Conservation (phyloP, 2,888 invertebrate genomes). For the Calameuta pallipes region DNA sequence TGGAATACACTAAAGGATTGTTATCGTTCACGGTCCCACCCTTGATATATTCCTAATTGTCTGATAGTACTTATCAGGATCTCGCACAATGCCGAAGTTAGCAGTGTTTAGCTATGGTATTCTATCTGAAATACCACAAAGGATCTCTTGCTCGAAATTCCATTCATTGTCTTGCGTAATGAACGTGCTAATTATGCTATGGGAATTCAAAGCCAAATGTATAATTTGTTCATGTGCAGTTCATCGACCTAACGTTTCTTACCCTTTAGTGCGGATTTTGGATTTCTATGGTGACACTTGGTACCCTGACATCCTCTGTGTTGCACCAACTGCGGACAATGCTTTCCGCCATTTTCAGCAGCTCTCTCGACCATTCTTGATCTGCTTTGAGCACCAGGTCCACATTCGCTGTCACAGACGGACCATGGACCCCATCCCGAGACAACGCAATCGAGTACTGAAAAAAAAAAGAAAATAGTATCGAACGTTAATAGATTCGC, state of each 20-base stretch:
- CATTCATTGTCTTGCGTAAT: background rate
- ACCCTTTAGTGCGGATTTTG: constrained; percentile 81
- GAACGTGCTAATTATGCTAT: background rate
- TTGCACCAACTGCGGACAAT: constrained; percentile 84
- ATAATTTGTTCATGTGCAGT: background rate
- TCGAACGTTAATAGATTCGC: background rate
- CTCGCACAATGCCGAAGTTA: background rate
- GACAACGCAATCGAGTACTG: constrained; percentile 88
- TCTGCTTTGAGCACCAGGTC: constrained; percentile 84
- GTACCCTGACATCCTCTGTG: constrained; percentile 85
- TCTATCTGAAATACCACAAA: background rate
- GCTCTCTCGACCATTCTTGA: constrained; percentile 75
- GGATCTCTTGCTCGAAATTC: background rate
- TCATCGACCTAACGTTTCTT: constrained; percentile 39
- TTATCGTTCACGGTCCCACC: too few species aligned
- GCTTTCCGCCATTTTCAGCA: constrained; percentile 84
- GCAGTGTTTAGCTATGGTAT: background rate
- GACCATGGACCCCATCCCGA: constrained; percentile 89
- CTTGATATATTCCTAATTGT: background rate
- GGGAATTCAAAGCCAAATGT: background rate
- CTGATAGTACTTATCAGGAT: background rate
- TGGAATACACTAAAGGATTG: too few species aligned
- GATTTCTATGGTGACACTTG: constrained; percentile 77
- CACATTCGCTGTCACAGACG: constrained; percentile 84
- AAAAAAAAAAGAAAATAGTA: constrained; percentile 52